Evolutionary conservation across 2,113 vertebrate species (phyloP).

Genomic region (Acanthochromis polyacanthus): DNA sequence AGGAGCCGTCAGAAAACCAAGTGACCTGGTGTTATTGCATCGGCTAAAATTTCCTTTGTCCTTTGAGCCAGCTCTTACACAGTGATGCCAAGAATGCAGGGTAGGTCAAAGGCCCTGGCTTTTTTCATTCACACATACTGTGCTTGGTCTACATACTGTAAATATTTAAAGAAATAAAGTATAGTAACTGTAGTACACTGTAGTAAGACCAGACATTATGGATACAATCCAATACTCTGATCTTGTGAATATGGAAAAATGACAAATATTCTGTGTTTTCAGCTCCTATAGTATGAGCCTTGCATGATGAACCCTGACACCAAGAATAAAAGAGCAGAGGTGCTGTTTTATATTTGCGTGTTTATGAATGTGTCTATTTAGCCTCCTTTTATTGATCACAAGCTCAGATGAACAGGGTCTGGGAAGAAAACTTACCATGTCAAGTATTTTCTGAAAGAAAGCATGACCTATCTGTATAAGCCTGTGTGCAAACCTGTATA

Average conservation of each 20-base stretch:
- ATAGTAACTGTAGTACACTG: no score
- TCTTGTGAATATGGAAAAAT: no score
- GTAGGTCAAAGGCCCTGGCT: neutral
- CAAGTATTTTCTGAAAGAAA: neutral
- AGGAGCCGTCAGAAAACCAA: constrained; percentile 38
- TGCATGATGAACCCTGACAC: no score
- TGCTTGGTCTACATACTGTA: neutral
- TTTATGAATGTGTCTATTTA: no score
- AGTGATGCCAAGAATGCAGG: constrained; percentile 8
- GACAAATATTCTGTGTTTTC: no score
- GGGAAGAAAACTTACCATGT: neutral
- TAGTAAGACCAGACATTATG: no score
- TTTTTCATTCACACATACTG: no score
- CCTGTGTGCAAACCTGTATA: neutral
- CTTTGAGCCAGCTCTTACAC: neutral
- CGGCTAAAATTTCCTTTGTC: constrained; percentile 40
- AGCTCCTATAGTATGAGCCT: no score
- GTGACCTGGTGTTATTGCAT: constrained; percentile 34
- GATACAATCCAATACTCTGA: no score
- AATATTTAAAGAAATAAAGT: neutral
- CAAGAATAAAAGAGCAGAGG: no score
- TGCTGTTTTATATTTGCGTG: no score
- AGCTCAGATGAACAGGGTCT: neutral
- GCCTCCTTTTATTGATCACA: neutral
- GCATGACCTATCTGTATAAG: neutral